Evolutionary conservation across 2,888 invertebrate species (phyloP).

Genomic region (Cephalotes varians): DNA sequence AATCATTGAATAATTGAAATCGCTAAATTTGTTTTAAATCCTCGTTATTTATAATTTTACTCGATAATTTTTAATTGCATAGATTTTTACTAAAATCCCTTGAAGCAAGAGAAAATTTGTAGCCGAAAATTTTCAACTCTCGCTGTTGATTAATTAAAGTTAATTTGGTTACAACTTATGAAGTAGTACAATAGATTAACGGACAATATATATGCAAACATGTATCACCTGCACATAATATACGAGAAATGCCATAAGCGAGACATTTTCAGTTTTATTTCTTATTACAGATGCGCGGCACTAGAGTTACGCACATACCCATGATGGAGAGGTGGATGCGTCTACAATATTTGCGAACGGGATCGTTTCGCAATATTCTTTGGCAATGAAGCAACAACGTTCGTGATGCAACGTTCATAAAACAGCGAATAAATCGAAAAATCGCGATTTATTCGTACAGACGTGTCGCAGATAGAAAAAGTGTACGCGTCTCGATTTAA

Average conservation of each 20-base stretch:
- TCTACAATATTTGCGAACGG: neutral
- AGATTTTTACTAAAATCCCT: neutral
- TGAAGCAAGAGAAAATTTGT: neutral
- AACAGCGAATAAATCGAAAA: slow-evolving; percentile 15
- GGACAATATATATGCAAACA: no score
- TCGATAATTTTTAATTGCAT: neutral
- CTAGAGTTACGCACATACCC: neutral
- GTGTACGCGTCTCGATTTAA: neutral
- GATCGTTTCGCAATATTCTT: slow-evolving; percentile 9
- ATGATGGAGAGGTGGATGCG: neutral
- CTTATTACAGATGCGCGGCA: neutral
- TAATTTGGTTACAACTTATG: neutral
- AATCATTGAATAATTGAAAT: neutral
- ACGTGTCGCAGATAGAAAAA: slow-evolving; percentile 1
- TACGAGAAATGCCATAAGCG: neutral
- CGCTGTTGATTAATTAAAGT: neutral
- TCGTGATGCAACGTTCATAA: neutral
- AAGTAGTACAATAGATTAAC: neutral
- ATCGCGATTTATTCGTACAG: neutral
- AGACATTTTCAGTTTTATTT: slow-evolving; percentile 2
- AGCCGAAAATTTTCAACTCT: neutral
- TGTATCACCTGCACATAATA: neutral
- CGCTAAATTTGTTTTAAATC: neutral
- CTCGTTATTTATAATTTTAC: neutral
- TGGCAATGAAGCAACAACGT: neutral